A percentile compares a stretch with the other conserved stretches of the same genome.
These are phyloP conservation scores for Conger conger DNA, from an alignment of 2,113 vertebrate genomes.

Conservation along the genomic window DNA sequence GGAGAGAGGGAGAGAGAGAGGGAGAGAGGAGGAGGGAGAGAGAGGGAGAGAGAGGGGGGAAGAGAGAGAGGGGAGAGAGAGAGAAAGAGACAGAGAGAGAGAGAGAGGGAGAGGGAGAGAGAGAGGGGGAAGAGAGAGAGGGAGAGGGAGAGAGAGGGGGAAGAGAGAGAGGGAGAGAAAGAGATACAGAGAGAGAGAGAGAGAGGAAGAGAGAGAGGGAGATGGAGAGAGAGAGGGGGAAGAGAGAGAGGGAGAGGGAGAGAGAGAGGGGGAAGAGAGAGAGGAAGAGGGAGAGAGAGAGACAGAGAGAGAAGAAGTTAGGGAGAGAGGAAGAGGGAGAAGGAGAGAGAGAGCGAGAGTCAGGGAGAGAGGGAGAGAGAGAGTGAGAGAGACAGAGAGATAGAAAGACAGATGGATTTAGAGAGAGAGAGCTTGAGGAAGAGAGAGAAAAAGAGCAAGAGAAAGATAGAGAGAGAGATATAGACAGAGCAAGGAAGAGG, in stretches of 20 bases:
- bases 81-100: too few relatives aligned
- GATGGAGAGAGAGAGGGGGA: too few relatives aligned
- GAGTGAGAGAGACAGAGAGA: neutral
- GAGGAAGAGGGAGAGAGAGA: neutral
- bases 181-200: neutral
- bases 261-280: constrained; percentile 20
- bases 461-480: constrained; percentile 23
- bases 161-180: too few relatives aligned
- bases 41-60: too few relatives aligned
- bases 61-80: too few relatives aligned
- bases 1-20: too few relatives aligned
- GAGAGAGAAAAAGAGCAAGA: constrained; percentile 1
- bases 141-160: too few relatives aligned
- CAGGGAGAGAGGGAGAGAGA: neutral
- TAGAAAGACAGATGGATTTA: constrained; percentile 26
- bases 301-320: too few relatives aligned
- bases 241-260: constrained; percentile 23
- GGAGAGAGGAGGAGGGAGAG: too few relatives aligned
- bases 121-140: too few relatives aligned
- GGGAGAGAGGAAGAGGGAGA: constrained; percentile 20
- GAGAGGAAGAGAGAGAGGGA: neutral
- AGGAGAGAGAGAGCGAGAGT: constrained; percentile 19
- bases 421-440: constrained; percentile 18
- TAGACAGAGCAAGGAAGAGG: neutral
- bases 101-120: too few relatives aligned